Conservation (phyloP, 1,140 invertebrate genomes). For the Drosophila suzukii region DNA sequence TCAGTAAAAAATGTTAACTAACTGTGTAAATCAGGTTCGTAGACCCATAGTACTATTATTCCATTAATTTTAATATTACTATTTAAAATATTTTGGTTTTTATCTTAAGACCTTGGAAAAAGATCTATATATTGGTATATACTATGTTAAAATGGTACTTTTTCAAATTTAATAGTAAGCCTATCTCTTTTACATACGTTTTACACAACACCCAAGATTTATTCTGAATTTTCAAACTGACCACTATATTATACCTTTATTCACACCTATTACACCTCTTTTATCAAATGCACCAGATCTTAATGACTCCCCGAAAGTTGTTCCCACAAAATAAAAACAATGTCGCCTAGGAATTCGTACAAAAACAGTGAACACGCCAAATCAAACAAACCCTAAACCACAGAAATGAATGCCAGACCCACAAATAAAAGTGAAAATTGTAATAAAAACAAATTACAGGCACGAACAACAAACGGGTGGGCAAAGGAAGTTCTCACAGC, state of each 20-base stretch:
- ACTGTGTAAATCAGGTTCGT: too few species aligned
- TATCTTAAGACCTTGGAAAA: too few species aligned
- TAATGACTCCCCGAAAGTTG: constrained; percentile 42
- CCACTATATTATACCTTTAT: constrained; percentile 7
- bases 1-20: too few species aligned
- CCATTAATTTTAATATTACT: neutral
- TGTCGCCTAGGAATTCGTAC: constrained; percentile 42
- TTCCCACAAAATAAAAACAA: constrained; percentile 45
- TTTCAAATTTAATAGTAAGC: too few species aligned
- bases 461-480: constrained; percentile 45
- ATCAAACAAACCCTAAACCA: constrained; percentile 48
- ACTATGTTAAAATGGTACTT: too few species aligned
- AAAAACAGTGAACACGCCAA: constrained; percentile 47
- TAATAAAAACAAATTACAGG: constrained; percentile 79
- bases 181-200: too few species aligned
- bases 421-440: constrained; percentile 68
- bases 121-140: too few species aligned
- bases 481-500: constrained; percentile 37
- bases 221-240: neutral
- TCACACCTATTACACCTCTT: constrained; percentile 40
- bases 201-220: neutral
- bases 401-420: constrained; percentile 23
- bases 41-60: too few species aligned
- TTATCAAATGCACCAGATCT: constrained; percentile 33
- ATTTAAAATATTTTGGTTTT: too few species aligned